Conservation (phyloP, 2,797 vertebrate species). For the Gadopsis marmoratus region DNA sequence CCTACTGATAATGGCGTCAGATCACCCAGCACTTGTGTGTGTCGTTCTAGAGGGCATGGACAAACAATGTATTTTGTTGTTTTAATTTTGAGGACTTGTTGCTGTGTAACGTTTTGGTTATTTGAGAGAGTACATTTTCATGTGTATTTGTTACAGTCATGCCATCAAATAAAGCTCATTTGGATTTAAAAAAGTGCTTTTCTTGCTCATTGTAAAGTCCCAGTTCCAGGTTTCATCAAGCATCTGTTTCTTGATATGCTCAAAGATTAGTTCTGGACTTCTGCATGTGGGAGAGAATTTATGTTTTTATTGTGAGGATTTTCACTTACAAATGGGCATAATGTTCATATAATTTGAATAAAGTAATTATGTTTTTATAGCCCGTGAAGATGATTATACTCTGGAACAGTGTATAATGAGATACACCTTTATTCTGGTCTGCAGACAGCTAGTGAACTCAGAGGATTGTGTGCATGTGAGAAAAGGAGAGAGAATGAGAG, state of each 20-base stretch:
- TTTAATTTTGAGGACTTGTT: neutral
- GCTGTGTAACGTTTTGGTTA: neutral
- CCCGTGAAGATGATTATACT: constrained; percentile 37
- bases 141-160: constrained; percentile 5
- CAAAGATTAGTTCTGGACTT: constrained; percentile 19
- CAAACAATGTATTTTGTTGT: neutral
- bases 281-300: constrained; percentile 9
- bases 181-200: neutral
- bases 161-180: constrained; percentile 14
- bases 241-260: constrained; percentile 22
- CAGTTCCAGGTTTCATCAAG: constrained; percentile 17
- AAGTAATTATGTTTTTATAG: constrained; percentile 43
- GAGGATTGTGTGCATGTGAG: constrained; percentile 33
- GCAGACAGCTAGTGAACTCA: constrained; percentile 50
- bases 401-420: constrained; percentile 34
- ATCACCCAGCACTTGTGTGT: neutral
- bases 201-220: neutral
- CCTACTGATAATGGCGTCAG: neutral
- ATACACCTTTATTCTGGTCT: constrained; percentile 47
- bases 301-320: constrained; percentile 21
- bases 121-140: neutral
- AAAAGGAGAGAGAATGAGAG: constrained; percentile 19
- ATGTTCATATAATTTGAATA: constrained; percentile 26
- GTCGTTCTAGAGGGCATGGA: too few species aligned
- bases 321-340: constrained; percentile 25